Percentiles rank a stretch among this genome's conserved stretches.
These are phyloP conservation scores for Linyphia triangularis DNA, from an alignment of 2,888 invertebrate genomes.

Conservation along the genomic window DNA sequence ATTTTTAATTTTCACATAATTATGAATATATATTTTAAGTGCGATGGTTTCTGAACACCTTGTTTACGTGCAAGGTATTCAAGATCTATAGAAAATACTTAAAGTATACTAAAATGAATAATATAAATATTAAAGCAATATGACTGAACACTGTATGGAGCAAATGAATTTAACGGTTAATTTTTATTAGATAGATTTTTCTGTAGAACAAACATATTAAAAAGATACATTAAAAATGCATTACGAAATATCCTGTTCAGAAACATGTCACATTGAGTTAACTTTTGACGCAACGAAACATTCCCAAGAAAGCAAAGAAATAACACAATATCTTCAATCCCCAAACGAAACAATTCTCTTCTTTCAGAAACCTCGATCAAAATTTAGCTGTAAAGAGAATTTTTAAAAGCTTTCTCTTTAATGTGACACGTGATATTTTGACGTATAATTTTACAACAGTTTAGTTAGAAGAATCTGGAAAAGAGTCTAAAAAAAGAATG, in stretches of 20 bases:
- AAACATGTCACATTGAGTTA: conserved; percentile 35
- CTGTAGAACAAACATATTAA: too few species aligned
- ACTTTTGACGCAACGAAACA: conserved; percentile 1
- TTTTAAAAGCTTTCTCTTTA: conserved; percentile 37
- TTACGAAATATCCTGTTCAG: background rate
- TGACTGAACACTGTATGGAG: too few species aligned
- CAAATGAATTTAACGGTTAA: too few species aligned
- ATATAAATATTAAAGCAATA: too few species aligned
- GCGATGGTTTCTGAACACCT: too few species aligned
- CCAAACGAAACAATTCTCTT: conserved; percentile 28
- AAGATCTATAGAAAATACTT: too few species aligned
- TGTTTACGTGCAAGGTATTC: too few species aligned
- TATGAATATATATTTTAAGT: too few species aligned
- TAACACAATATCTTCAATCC: background rate
- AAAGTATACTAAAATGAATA: too few species aligned
- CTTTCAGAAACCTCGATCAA: background rate
- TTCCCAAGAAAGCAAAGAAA: conserved; percentile 15
- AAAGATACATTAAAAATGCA: conserved; percentile 9
- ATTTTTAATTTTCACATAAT: too few species aligned
- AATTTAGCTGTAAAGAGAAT: conserved; percentile 41
- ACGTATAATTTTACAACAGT: conserved; percentile 49
- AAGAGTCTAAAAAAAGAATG: background rate
- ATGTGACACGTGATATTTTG: conserved; percentile 69
- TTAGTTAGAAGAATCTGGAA: conserved; percentile 35
- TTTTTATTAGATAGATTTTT: too few species aligned